A percentile compares a stretch with the other conserved stretches of the same genome.
phyloP scores from a whole-genome alignment of 2,888 invertebrate genomes.

The Amblyteles armatorius region DNA sequence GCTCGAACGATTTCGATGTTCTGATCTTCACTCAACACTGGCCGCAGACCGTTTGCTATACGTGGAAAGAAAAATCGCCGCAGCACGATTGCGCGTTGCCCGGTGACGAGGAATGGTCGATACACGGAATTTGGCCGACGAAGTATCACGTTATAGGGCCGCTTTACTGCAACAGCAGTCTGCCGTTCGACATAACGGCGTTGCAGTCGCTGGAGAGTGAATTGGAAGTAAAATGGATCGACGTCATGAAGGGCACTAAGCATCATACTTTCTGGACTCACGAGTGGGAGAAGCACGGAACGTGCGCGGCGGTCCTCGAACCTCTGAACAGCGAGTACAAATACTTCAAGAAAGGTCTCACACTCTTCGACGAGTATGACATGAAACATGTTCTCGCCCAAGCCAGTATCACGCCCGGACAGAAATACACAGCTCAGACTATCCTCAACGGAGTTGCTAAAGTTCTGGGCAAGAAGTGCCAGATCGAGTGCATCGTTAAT shows the following conservation, averaged over 20 bases:
- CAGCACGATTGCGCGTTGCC: slow-evolving; percentile 89
- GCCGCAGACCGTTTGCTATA: slow-evolving; percentile 90
- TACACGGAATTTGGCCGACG: slow-evolving; percentile 95
- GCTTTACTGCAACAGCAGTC: slow-evolving; percentile 89
- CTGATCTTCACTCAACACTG: slow-evolving; percentile 93
- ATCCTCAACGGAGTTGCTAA: slow-evolving; percentile 86
- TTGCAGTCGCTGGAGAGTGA: slow-evolving; percentile 87
- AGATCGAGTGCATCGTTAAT: slow-evolving; percentile 88
- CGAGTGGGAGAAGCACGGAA: slow-evolving; percentile 94
- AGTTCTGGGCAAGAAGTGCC: slow-evolving; percentile 87
- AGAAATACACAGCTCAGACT: slow-evolving; percentile 74
- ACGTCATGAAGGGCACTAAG: slow-evolving; percentile 88
- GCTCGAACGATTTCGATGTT: slow-evolving; percentile 88
- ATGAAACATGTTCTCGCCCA: slow-evolving; percentile 87
- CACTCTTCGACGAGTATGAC: slow-evolving; percentile 87
- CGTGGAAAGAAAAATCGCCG: slow-evolving; percentile 88
- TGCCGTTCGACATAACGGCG: slow-evolving; percentile 88
- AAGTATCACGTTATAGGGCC: slow-evolving; percentile 89
- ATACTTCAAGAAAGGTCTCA: slow-evolving; percentile 89
- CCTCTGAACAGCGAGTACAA: slow-evolving; percentile 87
- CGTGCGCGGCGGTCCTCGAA: slow-evolving; percentile 89
- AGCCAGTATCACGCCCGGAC: slow-evolving; percentile 87
- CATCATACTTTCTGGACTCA: slow-evolving; percentile 90
- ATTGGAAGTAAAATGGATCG: slow-evolving; percentile 89
- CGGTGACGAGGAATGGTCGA: slow-evolving; percentile 88